These are phyloP conservation scores for Hydractinia echinata DNA, from an alignment of 30 jellyfish, hydroid and myxozoan species.

Conservation along the genomic window DNA sequence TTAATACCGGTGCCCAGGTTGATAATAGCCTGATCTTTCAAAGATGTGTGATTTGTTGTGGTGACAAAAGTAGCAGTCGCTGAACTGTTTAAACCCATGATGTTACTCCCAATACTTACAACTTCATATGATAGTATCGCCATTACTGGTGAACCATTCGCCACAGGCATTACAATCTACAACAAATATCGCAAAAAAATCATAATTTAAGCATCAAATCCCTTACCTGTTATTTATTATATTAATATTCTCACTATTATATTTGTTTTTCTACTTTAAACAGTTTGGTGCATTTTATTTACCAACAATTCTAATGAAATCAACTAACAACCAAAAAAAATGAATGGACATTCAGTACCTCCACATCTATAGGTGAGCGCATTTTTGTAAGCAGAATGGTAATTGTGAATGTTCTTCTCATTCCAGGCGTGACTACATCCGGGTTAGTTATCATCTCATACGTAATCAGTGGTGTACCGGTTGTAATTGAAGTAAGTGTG, in stretches of 20 bases:
- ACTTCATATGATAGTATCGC: conserved; percentile 39
- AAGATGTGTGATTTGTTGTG: conserved; percentile 40
- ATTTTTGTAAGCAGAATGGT: conserved; percentile 49
- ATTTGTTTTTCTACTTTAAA: no score
- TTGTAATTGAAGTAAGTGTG: conserved; percentile 19
- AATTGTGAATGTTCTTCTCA: conserved; percentile 36
- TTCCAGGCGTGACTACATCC: conserved; percentile 55
- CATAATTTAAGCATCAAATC: no score
- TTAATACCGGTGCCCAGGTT: conserved; percentile 72
- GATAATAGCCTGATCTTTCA: conserved; percentile 47
- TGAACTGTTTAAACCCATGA: conserved; percentile 43
- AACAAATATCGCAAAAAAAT: neutral
- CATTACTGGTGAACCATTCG: conserved; percentile 39
- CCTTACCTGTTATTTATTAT: no score
- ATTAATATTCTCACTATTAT: no score
- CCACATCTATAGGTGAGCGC: conserved; percentile 55
- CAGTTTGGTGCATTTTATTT: no score
- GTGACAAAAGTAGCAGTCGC: conserved; percentile 57
- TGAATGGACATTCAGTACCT: conserved; percentile 38
- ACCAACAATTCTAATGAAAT: no score
- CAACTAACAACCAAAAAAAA: no score
- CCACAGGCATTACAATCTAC: conserved; percentile 67
- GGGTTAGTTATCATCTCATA: conserved; percentile 6
- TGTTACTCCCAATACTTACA: conserved; percentile 60
- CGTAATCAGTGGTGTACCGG: conserved; percentile 77